Base-by-base conservation (phyloP, 2,888 invertebrate genomes). In the Eupithecia centaureata region DNA sequence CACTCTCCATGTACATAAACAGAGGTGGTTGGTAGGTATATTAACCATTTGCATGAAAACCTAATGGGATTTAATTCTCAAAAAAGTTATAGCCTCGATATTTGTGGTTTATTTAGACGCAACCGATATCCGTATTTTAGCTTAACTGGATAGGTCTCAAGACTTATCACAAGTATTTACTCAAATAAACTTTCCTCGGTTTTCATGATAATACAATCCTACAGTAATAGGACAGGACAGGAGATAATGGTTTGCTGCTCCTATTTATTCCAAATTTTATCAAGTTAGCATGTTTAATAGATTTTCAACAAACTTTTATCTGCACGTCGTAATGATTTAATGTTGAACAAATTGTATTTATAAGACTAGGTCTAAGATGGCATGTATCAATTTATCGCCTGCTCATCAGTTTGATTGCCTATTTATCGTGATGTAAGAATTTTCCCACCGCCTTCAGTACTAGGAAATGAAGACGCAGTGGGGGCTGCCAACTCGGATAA, bases 401-500 rank as follows among this genome's bases (percentile, higher is more conserved):
- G 18, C 42, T 5, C 2, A 18, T 42, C 10, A 42, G 18, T n/a
- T 1, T 7, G n/a, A 8, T 18, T 42, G 18, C 18, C 8, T 13
- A 27, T 52, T 15, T 52, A 15, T 27, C 2, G 1, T 52, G 35
- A 63, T n/a, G 58, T 65, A 54, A 59, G 5, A 59, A 12, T 28
- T 22, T 18, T 22, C n/a, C 35, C 47, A 15, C 42, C 15, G 35
- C 18, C 63, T 65, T 25, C 13, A 2, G 28, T 28, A 2, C 54
- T 33, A 28, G 12, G 32, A 62, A 51, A 69, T 69, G 87, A 89
- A 90, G 89, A 86, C 85, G 84, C 83, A 77, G 81, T 79, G 77
- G 73, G 78, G 72, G 68, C 72, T 72, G 78, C 77, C 79, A 77
- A 77, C 76, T 80, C 82, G 79, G 82, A 86, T 91, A 92, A 92